Evolutionary conservation across 2,888 invertebrate species (phyloP).

Genomic region (Lasioglossum figueresi): DNA sequence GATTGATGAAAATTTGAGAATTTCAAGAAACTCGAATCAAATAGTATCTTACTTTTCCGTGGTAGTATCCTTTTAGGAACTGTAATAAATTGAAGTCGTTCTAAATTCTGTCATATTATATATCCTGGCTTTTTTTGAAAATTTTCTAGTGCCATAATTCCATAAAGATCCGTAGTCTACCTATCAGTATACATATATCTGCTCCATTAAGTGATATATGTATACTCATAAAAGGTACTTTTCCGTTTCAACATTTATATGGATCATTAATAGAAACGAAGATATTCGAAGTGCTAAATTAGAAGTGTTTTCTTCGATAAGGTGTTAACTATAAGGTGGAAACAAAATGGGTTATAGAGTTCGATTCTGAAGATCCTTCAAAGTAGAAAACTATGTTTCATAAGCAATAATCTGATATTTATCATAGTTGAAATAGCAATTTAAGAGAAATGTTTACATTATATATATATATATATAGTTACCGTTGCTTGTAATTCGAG

Average conservation of each 20-base stretch:
- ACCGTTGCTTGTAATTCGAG: constrained; percentile 31
- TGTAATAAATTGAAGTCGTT: too few relatives aligned
- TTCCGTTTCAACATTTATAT: not conserved
- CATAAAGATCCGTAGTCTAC: too few relatives aligned
- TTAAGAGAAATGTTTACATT: constrained; percentile 39
- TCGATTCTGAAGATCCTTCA: not conserved
- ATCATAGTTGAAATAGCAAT: constrained; percentile 47
- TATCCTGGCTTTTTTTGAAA: too few relatives aligned
- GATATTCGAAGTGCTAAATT: not conserved
- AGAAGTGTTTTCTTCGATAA: not conserved
- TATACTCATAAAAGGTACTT: not conserved
- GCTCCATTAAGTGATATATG: too few relatives aligned
- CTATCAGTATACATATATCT: not conserved
- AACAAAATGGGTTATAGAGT: not conserved
- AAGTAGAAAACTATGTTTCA: not conserved
- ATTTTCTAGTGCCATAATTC: too few relatives aligned
- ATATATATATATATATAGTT: constrained; percentile 16
- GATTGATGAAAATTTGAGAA: not conserved
- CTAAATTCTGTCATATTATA: too few relatives aligned
- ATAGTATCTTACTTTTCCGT: too few relatives aligned
- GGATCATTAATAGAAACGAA: not conserved
- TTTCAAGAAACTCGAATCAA: too few relatives aligned
- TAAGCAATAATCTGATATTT: constrained; percentile 32
- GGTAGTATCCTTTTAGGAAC: too few relatives aligned
- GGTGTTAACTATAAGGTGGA: not conserved